Percentiles rank a stretch among this genome's conserved stretches.
These are phyloP conservation scores for Bicyclus anynana DNA, from an alignment of 1,140 invertebrate genomes.

Conservation along the genomic window DNA sequence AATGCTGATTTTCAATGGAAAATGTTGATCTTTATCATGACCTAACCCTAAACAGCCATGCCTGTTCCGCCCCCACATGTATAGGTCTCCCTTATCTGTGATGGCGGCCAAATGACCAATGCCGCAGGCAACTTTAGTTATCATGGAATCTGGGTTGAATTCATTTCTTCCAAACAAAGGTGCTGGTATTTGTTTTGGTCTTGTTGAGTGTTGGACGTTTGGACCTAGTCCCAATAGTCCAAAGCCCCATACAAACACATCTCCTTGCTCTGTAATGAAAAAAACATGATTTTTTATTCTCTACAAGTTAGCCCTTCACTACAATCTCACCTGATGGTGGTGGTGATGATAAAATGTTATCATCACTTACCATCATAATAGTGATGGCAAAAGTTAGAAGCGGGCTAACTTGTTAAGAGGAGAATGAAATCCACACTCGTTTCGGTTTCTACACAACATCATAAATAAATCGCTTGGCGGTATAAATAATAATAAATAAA, in stretches of 20 bases:
- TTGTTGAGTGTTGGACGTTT: slow-evolving; percentile 79
- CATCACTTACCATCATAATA: no score
- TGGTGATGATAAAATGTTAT: no score
- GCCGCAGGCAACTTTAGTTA: slow-evolving; percentile 84
- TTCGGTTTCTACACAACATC: no score
- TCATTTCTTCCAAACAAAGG: slow-evolving; percentile 91
- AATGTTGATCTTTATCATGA: slow-evolving; percentile 88
- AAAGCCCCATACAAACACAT: slow-evolving; percentile 95
- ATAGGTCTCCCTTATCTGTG: slow-evolving; percentile 88
- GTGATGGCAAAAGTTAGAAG: no score
- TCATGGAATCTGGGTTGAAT: slow-evolving; percentile 83
- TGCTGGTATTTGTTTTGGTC: slow-evolving; percentile 85
- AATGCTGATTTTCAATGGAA: slow-evolving; percentile 90
- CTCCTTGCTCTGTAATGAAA: slow-evolving; percentile 82
- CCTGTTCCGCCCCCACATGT: slow-evolving; percentile 93
- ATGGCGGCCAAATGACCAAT: slow-evolving; percentile 89
- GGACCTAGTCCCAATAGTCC: slow-evolving; percentile 94
- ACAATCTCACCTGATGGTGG: no score
- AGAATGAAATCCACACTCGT: no score
- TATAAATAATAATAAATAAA: no score
- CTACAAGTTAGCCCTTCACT: no score
- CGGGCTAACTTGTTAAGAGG: no score
- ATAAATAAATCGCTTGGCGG: no score
- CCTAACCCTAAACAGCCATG: slow-evolving; percentile 90
- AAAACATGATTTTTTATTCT: neutral